phyloP scores from a whole-genome alignment of 1,140 invertebrate genomes.

The Cepaea nemoralis region DNA sequence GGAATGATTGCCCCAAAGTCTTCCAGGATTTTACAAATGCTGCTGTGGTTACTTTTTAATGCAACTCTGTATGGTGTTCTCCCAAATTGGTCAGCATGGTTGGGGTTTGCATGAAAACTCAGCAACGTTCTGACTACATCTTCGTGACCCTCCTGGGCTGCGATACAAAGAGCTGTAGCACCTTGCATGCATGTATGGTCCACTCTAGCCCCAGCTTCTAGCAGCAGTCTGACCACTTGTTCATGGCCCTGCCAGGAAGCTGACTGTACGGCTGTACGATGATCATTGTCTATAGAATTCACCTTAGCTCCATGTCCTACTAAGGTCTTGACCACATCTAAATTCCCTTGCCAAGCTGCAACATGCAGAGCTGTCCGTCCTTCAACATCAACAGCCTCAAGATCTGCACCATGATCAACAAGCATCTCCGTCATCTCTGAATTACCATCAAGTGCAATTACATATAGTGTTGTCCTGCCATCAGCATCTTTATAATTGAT shows the following conservation, averaged over 20 bases:
- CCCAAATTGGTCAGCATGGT: slow-evolving; percentile 92
- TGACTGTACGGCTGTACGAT: slow-evolving; percentile 89
- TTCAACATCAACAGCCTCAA: slow-evolving; percentile 89
- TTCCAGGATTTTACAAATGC: slow-evolving; percentile 79
- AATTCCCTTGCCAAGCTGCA: slow-evolving; percentile 92
- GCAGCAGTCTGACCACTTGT: slow-evolving; percentile 84
- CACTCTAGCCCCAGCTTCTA: slow-evolving; percentile 77
- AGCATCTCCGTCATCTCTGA: slow-evolving; percentile 82
- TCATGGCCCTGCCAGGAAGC: slow-evolving; percentile 95
- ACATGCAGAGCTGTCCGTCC: slow-evolving; percentile 92
- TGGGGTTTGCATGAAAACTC: slow-evolving; percentile 90
- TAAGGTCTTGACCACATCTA: slow-evolving; percentile 88
- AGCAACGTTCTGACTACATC: slow-evolving; percentile 88
- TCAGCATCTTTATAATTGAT: slow-evolving; percentile 92
- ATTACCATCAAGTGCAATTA: slow-evolving; percentile 90
- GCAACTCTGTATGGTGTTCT: slow-evolving; percentile 83
- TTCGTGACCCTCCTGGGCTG: slow-evolving; percentile 94
- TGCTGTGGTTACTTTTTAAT: slow-evolving; percentile 82
- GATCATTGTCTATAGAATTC: slow-evolving; percentile 90
- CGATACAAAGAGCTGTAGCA: slow-evolving; percentile 91
- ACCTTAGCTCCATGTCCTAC: slow-evolving; percentile 83
- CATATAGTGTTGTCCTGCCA: slow-evolving; percentile 90
- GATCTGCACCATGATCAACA: slow-evolving; percentile 80
- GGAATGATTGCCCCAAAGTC: slow-evolving; percentile 66
- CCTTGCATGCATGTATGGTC: slow-evolving; percentile 95